Percentiles rank a stretch among this genome's conserved stretches.
These are phyloP conservation scores for Eurypyga helias DNA, from an alignment of 2,113 vertebrate genomes.

Conservation along the genomic window DNA sequence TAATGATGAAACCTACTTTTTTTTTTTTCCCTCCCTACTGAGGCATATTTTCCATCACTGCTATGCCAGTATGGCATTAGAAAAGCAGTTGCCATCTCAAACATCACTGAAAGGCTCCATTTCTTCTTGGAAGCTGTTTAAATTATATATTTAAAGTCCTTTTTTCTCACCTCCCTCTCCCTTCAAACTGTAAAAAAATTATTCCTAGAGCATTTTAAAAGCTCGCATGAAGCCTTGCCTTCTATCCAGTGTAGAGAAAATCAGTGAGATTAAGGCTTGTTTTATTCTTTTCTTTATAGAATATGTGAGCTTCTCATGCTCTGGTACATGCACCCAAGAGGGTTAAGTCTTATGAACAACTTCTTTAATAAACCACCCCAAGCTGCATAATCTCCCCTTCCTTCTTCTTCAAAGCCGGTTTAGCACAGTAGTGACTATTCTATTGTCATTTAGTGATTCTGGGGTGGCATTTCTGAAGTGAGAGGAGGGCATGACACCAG, in stretches of 20 bases:
- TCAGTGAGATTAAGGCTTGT: not conserved
- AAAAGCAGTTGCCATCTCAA: slow-evolving; percentile 59
- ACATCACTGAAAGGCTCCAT: slow-evolving; percentile 49
- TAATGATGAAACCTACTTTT: slow-evolving; percentile 51
- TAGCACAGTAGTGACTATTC: not conserved
- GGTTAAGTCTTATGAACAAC: not conserved
- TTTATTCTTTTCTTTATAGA: not conserved
- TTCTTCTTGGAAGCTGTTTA: slow-evolving; percentile 62
- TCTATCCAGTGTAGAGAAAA: not conserved
- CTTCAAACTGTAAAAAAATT: not conserved
- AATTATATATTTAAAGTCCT: slow-evolving; percentile 41
- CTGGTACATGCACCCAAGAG: not conserved
- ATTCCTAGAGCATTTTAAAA: not conserved
- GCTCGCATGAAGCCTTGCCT: not conserved
- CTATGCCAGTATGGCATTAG: slow-evolving; percentile 33
- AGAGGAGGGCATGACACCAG: not conserved
- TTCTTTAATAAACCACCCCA: not conserved
- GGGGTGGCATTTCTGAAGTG: not conserved
- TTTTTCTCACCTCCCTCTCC: slow-evolving; percentile 9
- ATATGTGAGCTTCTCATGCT: not conserved
- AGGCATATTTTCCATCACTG: slow-evolving; percentile 71
- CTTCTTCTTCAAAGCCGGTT: not conserved
- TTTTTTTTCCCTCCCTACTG: slow-evolving; percentile 40
- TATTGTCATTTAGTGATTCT: not conserved
- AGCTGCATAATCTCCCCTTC: not conserved